Conservation (phyloP, 2,113 vertebrate genomes). For the Mandrillus leucophaeus region DNA sequence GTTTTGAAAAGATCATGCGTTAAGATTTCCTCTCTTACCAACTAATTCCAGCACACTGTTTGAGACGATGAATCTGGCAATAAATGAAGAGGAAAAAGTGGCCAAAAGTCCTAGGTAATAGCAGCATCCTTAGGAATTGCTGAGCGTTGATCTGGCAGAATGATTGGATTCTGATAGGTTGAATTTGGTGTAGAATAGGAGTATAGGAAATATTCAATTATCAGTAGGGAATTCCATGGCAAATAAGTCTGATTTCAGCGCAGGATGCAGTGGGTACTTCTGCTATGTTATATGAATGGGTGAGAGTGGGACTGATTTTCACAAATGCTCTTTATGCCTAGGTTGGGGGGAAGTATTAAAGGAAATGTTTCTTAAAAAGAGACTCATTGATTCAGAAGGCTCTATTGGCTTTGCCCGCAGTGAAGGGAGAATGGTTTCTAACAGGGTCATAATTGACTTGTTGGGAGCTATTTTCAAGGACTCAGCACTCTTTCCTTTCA, state of each 20-base stretch:
- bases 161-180: slow-evolving; percentile 42
- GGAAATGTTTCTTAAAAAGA: slow-evolving; percentile 19
- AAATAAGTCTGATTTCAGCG: background rate
- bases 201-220: slow-evolving; percentile 11
- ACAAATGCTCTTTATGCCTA: background rate
- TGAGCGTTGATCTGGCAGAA: slow-evolving; percentile 37
- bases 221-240: background rate
- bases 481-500: background rate
- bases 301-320: background rate
- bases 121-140: slow-evolving; percentile 30
- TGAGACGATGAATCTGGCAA: slow-evolving; percentile 24
- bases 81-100: slow-evolving; percentile 45
- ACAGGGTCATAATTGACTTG: slow-evolving; percentile 32
- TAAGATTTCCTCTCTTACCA: slow-evolving; percentile 19
- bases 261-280: background rate
- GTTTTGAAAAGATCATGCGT: background rate
- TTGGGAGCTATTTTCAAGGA: slow-evolving; percentile 38
- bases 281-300: background rate
- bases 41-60: background rate
- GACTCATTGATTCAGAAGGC: background rate
- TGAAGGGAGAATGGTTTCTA: slow-evolving; percentile 7
- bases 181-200: background rate
- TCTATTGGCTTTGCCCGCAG: background rate
- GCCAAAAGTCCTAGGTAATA: slow-evolving; percentile 16
- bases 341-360: background rate